A percentile compares a stretch with the other conserved stretches of the same genome.
Evolutionary conservation across 2,888 invertebrate species (phyloP).

Genomic region (Papilio gigon): DNA sequence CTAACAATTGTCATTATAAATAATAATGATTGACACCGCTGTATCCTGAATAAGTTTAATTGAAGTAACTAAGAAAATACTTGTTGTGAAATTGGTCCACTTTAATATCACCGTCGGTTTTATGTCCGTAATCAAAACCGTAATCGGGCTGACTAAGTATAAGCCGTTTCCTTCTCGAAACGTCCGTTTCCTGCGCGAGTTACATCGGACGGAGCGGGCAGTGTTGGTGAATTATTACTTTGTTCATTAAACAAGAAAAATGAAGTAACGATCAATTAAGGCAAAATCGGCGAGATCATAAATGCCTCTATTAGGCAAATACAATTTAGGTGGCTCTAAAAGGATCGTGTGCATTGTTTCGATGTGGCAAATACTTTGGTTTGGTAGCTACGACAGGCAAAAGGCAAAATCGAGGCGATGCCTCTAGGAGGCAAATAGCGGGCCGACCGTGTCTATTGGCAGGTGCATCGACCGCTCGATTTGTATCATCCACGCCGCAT

Average conservation of each 20-base stretch:
- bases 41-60: constrained; percentile 12
- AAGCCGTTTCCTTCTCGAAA: constrained; percentile 17
- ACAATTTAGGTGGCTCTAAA: not conserved
- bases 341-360: not conserved
- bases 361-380: not conserved
- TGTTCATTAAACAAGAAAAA: constrained; percentile 9
- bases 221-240: constrained; percentile 15
- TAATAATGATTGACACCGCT: constrained; percentile 15
- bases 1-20: not conserved
- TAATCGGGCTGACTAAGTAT: constrained; percentile 15
- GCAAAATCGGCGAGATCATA: not conserved
- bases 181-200: constrained; percentile 10
- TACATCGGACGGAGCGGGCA: not conserved
- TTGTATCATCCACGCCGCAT: constrained; percentile 69
- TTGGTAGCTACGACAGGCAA: not conserved
- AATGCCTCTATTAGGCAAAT: not conserved
- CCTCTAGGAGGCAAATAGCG: constrained; percentile 8
- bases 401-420: not conserved
- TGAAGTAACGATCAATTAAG: not conserved
- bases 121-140: constrained; percentile 11
- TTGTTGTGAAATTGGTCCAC: constrained; percentile 1
- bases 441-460: constrained; percentile 51
- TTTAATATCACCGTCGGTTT: constrained; percentile 21
- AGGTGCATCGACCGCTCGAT: constrained; percentile 71
- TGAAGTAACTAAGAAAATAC: constrained; percentile 15